Conservation (phyloP, 2,113 vertebrate genomes). For the Rhinolophus ferrumequinum region DNA sequence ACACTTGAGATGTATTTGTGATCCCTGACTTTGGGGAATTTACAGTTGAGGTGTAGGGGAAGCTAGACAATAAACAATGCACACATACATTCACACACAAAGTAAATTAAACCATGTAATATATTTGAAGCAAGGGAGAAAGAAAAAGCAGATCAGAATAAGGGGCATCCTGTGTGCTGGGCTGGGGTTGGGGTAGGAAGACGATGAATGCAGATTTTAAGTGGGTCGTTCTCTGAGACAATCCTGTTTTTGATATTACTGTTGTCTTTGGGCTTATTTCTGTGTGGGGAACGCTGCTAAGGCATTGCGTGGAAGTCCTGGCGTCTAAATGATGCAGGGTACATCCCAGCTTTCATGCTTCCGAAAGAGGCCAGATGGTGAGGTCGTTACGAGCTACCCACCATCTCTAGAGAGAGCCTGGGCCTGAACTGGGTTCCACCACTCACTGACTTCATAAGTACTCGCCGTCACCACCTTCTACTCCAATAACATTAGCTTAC, state of each 20-base stretch:
- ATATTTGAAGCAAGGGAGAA: slow-evolving; percentile 1
- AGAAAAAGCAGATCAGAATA: background rate
- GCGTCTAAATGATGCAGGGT: background rate
- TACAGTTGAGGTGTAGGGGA: background rate
- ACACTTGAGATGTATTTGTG: background rate
- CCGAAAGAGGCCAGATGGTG: background rate
- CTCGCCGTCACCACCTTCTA: background rate
- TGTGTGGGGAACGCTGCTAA: background rate
- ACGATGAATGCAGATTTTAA: background rate
- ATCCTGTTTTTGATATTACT: background rate
- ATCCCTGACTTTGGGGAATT: background rate
- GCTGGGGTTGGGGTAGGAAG: background rate
- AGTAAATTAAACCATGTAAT: background rate
- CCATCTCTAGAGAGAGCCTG: background rate
- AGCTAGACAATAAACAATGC: background rate
- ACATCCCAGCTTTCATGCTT: background rate
- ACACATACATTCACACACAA: background rate
- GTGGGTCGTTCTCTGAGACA: background rate
- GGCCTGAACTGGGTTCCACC: background rate
- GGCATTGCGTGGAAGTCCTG: background rate
- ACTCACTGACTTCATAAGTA: background rate
- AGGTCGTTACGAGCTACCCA: background rate
- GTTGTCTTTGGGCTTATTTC: background rate
- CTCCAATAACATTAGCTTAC: background rate
- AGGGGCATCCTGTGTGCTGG: background rate